Evolutionary conservation across 2,888 invertebrate species (phyloP), one percentile per base, ranked within the genome.

Genomic region (Nebria salina): DNA sequence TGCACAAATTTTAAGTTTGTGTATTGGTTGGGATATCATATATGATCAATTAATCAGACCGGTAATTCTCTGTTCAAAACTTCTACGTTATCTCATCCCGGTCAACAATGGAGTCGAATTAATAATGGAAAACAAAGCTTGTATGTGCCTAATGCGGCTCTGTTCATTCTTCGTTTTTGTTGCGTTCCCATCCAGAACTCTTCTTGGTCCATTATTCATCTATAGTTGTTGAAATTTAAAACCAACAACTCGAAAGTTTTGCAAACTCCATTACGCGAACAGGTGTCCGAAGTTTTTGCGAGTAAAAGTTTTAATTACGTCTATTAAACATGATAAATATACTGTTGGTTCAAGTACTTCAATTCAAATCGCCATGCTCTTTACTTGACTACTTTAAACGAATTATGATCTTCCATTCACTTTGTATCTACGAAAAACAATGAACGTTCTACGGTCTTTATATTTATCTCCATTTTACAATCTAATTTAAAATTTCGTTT

Each of bases 321-420:
- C 78, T 78, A 78, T 78, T 78, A 78, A 78, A 78, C 78, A 78
- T 73, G 78, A 78, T 78, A 78, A 78, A 78, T 78, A 78, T 65
- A 73, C 73, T 8, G 54, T 54, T 13, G 54, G 54, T 54, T 8
- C 54, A 54, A 54, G 54, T 54, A 54, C 54, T 54, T 54, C 54
- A 54, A 54, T 54, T 54, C 8, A 54, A 11, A 54, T 54, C 13
- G 54, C 13, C 54, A 8, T 2, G 54, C 54, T 11, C 54, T 54
- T 13, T 54, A 54, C 54, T 54, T 2, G 13, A 54, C 54, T 54
- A 54, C 54, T 54, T 54, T 54, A 54, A 54, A 54, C 54, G 54
- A 54, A 54, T 54, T 54, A 54, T 54, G 54, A 54, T 7, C 54
- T 54, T 8, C 2, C 54, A 54, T 54, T 7, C 54, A 34, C 34